Conservation (phyloP, 2,113 vertebrate species). For the Heterochromis multidens region DNA sequence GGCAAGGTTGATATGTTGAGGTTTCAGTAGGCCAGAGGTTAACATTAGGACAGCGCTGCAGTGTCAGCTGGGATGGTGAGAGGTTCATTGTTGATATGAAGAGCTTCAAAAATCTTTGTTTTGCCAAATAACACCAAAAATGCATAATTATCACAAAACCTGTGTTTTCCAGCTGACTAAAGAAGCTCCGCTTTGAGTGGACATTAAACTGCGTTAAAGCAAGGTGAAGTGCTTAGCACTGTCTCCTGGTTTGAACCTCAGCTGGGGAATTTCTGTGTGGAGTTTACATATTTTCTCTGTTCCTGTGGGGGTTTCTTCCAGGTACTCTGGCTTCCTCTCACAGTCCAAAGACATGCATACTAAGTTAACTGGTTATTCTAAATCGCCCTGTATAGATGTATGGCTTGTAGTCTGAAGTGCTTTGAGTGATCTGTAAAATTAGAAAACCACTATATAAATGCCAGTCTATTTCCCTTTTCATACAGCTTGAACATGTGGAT, state of each 20-base stretch:
- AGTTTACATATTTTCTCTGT: not conserved
- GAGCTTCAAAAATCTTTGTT: not conserved
- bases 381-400: not conserved
- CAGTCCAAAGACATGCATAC: not conserved
- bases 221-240: not conserved
- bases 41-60: not conserved
- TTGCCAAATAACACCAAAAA: not conserved
- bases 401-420: not conserved
- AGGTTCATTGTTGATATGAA: not conserved
- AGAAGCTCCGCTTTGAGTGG: not conserved
- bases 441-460: not conserved
- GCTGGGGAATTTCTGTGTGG: not conserved
- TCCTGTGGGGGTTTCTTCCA: not conserved
- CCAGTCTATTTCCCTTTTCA: not conserved
- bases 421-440: not conserved
- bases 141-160: not conserved
- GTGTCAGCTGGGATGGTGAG: not conserved
- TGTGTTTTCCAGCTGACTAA: not conserved
- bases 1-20: not conserved
- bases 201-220: not conserved
- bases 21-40: not conserved
- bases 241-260: not conserved
- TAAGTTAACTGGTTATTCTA: not conserved
- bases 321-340: not conserved
- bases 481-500: not conserved